A percentile compares a stretch with the other conserved stretches of the same genome.
These are phyloP conservation scores for Beaufortia kweichowensis DNA, from an alignment of 2,113 vertebrate species.

Conservation along the genomic window DNA sequence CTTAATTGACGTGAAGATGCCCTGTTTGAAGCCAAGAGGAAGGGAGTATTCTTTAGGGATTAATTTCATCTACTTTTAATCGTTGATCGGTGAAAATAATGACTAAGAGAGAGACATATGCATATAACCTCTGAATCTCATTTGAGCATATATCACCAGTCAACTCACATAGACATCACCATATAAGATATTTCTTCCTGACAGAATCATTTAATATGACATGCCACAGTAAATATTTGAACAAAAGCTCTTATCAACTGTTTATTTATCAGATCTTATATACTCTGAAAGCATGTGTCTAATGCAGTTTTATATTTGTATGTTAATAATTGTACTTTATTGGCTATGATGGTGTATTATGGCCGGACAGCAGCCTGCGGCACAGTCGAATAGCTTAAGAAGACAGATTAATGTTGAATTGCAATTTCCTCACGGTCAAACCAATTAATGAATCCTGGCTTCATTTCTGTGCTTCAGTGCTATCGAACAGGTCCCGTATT, in stretches of 20 bases:
- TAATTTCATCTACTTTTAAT: conserved; percentile 21
- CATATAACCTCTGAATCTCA: conserved; percentile 21
- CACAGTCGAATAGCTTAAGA: conserved; percentile 36
- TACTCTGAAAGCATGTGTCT: conserved; percentile 4
- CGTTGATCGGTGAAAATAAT: conserved; percentile 33
- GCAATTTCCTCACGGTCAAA: conserved; percentile 56
- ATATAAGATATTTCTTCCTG: neutral
- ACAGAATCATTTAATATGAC: no score
- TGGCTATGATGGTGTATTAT: conserved; percentile 1
- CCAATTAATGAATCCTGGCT: conserved; percentile 66
- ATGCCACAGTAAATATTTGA: neutral
- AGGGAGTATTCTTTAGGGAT: conserved; percentile 33
- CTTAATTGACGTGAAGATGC: conserved; percentile 57
- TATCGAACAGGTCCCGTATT: conserved; percentile 63
- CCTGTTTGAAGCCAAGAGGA: conserved; percentile 14
- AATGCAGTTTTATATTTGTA: conserved; percentile 11
- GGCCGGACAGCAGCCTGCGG: conserved; percentile 19
- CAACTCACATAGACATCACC: neutral
- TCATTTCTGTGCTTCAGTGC: conserved; percentile 61
- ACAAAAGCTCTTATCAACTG: conserved; percentile 22
- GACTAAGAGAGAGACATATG: neutral
- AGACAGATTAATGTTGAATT: conserved; percentile 64
- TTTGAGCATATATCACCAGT: conserved; percentile 24
- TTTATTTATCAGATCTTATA: neutral
- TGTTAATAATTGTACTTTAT: neutral